Conservation (phyloP, 2,797 vertebrate genomes). For the Thaleichthys pacificus region DNA sequence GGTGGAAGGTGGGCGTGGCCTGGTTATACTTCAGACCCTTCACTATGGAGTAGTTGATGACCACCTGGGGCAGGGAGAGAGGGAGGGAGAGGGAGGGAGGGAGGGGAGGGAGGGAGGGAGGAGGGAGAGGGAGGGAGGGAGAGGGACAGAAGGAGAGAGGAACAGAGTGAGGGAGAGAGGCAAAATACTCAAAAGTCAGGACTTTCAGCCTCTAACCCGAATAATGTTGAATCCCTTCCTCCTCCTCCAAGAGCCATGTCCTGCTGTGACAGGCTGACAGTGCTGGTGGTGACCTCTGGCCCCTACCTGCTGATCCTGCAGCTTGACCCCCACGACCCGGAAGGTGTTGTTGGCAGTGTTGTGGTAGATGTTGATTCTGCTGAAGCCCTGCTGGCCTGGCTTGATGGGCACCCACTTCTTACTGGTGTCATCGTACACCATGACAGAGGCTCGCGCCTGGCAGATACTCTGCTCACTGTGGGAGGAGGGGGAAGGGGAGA, state of each 20-base stretch:
- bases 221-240: no score
- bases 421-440: conserved; percentile 99
- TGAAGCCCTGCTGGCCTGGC: conserved; percentile 97
- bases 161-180: background rate
- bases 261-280: no score
- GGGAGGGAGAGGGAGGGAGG: conserved; percentile 22
- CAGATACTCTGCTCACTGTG: conserved; percentile 98
- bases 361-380: conserved; percentile 99
- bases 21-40: conserved; percentile 99
- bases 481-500: background rate
- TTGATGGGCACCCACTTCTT: conserved; percentile 99
- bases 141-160: background rate
- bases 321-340: conserved; percentile 96
- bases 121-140: background rate
- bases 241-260: no score
- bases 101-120: conserved; percentile 10
- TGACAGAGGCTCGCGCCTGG: conserved; percentile 98
- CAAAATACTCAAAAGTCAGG: no score
- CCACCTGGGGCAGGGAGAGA: conserved; percentile 46
- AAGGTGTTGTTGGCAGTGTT: conserved; percentile 90
- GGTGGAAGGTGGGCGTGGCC: conserved; percentile 94
- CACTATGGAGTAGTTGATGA: conserved; percentile 96
- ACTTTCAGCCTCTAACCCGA: no score
- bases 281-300: no score
- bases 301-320: conserved; percentile 93